These are phyloP conservation scores for Mamestra brassicae DNA, from an alignment of 2,888 invertebrate species.

Conservation along the genomic window DNA sequence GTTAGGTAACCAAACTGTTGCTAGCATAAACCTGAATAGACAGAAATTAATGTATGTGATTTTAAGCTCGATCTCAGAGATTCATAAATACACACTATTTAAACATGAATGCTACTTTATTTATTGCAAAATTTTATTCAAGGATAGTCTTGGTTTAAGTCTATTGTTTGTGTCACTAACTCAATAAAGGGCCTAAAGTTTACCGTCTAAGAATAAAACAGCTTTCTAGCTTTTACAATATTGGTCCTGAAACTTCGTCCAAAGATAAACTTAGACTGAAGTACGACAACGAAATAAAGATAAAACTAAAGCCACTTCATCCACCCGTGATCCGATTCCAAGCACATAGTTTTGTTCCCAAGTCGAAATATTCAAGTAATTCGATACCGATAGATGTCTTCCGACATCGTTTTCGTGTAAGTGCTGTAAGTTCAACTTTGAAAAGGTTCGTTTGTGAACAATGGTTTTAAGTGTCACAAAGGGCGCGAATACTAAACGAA, in stretches of 20 bases:
- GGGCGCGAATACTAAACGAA: slow-evolving; percentile 89
- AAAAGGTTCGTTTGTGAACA: slow-evolving; percentile 84
- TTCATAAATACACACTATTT: background rate
- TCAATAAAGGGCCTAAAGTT: background rate
- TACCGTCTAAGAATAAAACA: background rate
- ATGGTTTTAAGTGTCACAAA: slow-evolving; percentile 90
- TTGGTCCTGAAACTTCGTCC: background rate
- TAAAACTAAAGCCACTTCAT: slow-evolving; percentile 29
- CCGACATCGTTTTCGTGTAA: slow-evolving; percentile 70
- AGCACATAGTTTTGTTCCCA: slow-evolving; percentile 36
- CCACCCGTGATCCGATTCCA: slow-evolving; percentile 26
- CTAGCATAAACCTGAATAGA: background rate
- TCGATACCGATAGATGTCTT: slow-evolving; percentile 52
- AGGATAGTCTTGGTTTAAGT: background rate
- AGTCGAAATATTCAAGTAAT: slow-evolving; percentile 43
- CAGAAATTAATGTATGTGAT: background rate
- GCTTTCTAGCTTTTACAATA: background rate
- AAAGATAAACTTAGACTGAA: slow-evolving; percentile 16
- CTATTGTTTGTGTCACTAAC: background rate
- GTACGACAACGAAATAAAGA: slow-evolving; percentile 1
- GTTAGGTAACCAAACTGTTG: background rate
- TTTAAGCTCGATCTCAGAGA: background rate
- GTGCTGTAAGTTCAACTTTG: slow-evolving; percentile 74
- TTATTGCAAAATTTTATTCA: background rate
- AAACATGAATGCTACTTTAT: background rate